A percentile compares a stretch with the other conserved stretches of the same genome.
Conservation (phyloP, 2,797 vertebrate species). For the Lagodon rhomboides region DNA sequence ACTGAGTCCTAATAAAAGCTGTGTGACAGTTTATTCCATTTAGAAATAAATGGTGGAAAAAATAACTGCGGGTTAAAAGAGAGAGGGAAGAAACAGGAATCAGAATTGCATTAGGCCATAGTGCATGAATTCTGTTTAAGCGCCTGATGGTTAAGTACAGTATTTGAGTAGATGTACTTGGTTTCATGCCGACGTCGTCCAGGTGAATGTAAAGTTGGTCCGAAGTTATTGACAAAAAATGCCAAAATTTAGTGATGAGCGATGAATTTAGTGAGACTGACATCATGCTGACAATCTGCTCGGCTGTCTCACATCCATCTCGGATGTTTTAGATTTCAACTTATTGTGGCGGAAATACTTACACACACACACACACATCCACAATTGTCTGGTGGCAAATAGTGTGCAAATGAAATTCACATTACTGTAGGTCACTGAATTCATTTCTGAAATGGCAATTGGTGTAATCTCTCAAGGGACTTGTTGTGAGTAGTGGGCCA, state of each 20-base stretch:
- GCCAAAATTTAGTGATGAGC: not conserved
- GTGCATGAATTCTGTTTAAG: not conserved
- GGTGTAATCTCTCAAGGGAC: conserved; percentile 89
- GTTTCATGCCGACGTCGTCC: not conserved
- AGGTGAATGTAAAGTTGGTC: not conserved
- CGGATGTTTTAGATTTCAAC: conserved; percentile 45
- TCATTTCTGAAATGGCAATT: conserved; percentile 94
- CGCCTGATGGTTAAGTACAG: too few species aligned
- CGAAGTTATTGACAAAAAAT: not conserved
- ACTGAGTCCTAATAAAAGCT: not conserved
- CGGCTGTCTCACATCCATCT: conserved; percentile 38
- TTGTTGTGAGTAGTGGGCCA: conserved; percentile 82
- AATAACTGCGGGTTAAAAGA: not conserved
- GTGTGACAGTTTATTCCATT: too few species aligned
- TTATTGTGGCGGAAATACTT: conserved; percentile 19
- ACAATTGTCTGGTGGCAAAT: conserved; percentile 74
- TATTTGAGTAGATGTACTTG: not conserved
- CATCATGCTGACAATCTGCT: conserved; percentile 9
- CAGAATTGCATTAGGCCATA: not conserved
- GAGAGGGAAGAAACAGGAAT: not conserved
- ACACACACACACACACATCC: not conserved
- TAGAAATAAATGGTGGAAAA: not conserved
- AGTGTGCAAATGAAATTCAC: conserved; percentile 88
- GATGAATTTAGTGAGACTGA: too few species aligned
- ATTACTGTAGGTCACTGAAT: conserved; percentile 98